Percentiles rank a stretch among this genome's conserved stretches.
Evolutionary conservation across 2,797 vertebrate genomes (phyloP).

Genomic region (Macropus fuliginosus): DNA sequence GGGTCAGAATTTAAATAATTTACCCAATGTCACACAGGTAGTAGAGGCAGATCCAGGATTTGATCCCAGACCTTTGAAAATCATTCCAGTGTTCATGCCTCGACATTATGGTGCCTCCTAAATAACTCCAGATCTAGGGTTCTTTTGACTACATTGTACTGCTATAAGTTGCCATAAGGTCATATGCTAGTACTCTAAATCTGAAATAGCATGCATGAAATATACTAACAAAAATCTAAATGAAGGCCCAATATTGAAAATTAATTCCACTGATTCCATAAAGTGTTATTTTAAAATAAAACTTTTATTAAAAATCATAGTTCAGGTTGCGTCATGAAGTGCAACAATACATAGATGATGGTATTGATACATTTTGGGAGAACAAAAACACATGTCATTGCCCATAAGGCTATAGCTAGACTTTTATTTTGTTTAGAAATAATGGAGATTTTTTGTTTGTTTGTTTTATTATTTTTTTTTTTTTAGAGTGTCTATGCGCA

Average conservation of each 20-base stretch:
- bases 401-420: constrained; percentile 1
- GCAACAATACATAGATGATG: background rate
- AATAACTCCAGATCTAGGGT: background rate
- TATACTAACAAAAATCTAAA: constrained; percentile 6
- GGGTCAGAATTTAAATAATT: background rate
- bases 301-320: background rate
- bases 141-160: background rate
- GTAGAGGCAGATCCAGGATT: background rate
- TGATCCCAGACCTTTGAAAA: background rate
- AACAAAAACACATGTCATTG: background rate
- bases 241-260: background rate
- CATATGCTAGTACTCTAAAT: background rate
- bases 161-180: constrained; percentile 1
- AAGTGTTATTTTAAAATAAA: constrained; percentile 24
- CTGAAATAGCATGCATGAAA: background rate
- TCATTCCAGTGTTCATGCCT: background rate
- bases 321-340: constrained; percentile 34
- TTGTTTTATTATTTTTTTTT: background rate
- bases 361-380: background rate
- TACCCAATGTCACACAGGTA: background rate
- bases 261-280: constrained; percentile 28
- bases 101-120: background rate
- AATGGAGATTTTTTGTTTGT: constrained; percentile 37
- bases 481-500: background rate
- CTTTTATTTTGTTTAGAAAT: constrained; percentile 63